phyloP scores from a whole-genome alignment of 2,113 vertebrate species.

The Chloebia gouldiae region DNA sequence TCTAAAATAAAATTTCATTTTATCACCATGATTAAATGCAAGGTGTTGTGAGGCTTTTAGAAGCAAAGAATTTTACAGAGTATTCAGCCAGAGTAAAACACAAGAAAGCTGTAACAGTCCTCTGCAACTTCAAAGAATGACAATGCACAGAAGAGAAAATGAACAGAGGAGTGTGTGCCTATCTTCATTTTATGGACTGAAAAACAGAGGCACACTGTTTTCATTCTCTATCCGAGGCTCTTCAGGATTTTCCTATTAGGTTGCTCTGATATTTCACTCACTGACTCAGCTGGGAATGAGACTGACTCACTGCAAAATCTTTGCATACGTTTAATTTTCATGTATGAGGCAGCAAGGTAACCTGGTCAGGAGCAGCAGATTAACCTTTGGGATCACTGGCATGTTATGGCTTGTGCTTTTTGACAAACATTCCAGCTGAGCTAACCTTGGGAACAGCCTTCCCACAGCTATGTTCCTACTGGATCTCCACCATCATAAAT shows the following conservation, averaged over 20 bases:
- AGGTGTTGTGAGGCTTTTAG: not conserved
- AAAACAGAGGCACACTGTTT: not conserved
- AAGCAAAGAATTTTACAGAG: not conserved
- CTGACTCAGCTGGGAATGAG: fast-evolving
- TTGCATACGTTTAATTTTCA: not conserved
- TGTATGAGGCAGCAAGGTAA: not conserved
- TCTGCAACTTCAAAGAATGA: not conserved
- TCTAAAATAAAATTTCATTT: not conserved
- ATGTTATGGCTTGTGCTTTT: not conserved
- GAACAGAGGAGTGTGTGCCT: not conserved
- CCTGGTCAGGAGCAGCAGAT: not conserved
- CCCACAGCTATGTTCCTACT: not conserved
- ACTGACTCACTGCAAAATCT: not conserved
- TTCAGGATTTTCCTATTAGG: not conserved
- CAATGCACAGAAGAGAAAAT: not conserved
- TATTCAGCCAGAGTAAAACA: not conserved
- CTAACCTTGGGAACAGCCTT: not conserved
- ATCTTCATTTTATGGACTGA: not conserved
- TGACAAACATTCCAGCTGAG: not conserved
- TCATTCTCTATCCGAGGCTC: not conserved
- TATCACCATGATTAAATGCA: not conserved
- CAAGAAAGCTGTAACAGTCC: not conserved
- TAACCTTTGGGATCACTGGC: not conserved
- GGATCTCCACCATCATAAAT: not conserved
- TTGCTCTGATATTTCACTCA: not conserved